Conservation (phyloP, 2,797 vertebrate species). For the Acanthiza pusilla region DNA sequence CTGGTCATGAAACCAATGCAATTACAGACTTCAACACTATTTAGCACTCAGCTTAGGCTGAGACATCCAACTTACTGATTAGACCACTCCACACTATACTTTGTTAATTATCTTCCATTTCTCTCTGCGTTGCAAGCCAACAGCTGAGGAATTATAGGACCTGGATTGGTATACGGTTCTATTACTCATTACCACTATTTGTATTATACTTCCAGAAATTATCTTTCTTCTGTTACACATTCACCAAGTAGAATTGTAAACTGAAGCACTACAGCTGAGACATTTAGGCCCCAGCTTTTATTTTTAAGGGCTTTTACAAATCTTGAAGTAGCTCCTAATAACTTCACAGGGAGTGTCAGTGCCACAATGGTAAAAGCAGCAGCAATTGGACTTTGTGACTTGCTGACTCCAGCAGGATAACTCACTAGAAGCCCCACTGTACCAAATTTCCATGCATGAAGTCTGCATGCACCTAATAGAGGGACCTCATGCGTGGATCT, state of each 20-base stretch:
- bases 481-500: not conserved
- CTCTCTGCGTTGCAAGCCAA: not conserved
- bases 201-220: not conserved
- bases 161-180: not conserved
- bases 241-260: not conserved
- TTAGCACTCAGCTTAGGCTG: not conserved
- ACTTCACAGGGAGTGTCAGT: not conserved
- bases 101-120: conserved; percentile 13
- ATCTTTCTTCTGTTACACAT: not conserved
- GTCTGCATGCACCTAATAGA: accelerated
- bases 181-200: not conserved
- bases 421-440: not conserved
- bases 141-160: not conserved
- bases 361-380: not conserved
- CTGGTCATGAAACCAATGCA: not conserved
- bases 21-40: not conserved
- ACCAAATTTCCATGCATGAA: not conserved
- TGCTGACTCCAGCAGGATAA: not conserved
- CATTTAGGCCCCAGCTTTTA: not conserved
- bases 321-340: not conserved
- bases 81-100: not conserved
- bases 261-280: not conserved
- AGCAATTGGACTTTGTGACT: not conserved
- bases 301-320: conserved; percentile 23
- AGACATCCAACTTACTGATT: not conserved